Percentiles rank a stretch among this genome's conserved stretches.
Evolutionary conservation across 2,888 invertebrate genomes (phyloP).

Genomic region (Lamproptera curius): DNA sequence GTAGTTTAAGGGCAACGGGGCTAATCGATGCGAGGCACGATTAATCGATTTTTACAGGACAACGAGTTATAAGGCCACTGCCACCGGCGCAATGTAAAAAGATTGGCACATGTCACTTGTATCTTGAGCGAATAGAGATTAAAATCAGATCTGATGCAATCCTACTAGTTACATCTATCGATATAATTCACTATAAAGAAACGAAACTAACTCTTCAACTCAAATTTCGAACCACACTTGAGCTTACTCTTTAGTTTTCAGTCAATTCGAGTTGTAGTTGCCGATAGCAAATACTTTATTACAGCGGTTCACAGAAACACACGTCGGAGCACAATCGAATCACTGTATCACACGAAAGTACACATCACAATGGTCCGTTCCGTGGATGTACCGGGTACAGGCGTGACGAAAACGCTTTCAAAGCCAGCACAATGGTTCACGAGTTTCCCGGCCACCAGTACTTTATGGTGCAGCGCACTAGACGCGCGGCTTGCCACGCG

Average conservation of each 20-base stretch:
- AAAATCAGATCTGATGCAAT: no score
- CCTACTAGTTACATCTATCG: no score
- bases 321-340: background rate
- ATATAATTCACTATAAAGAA: no score
- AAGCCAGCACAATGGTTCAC: background rate
- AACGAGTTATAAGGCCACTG: constrained; percentile 48
- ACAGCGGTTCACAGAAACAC: background rate
- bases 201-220: background rate
- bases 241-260: background rate
- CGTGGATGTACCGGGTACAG: no score
- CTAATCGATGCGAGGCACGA: constrained; percentile 50
- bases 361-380: constrained; percentile 33
- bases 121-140: no score
- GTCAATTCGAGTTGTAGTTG: no score
- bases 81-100: constrained; percentile 28
- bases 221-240: background rate
- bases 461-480: constrained; percentile 23
- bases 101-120: background rate
- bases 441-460: background rate
- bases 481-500: constrained; percentile 43
- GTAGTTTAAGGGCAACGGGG: constrained; percentile 47
- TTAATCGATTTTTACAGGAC: constrained; percentile 53
- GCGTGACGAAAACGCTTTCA: no score
- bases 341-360: constrained; percentile 9
- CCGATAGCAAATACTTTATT: no score